phyloP scores from a whole-genome alignment of 2,888 invertebrate genomes.

The Drosophila borealis region DNA sequence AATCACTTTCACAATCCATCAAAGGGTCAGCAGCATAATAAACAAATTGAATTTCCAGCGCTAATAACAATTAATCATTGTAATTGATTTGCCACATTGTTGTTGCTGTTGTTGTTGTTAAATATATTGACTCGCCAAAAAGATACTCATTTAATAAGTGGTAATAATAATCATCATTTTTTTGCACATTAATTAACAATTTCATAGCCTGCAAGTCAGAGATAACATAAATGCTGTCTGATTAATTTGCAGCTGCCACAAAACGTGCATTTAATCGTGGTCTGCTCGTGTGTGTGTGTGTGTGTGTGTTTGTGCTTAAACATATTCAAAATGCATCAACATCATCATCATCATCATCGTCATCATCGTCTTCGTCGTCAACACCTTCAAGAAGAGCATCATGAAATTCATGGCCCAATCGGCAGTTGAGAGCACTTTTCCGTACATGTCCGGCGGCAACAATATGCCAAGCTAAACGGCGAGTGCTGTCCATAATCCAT shows the following conservation, averaged over 20 bases:
- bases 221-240: conserved; percentile 57
- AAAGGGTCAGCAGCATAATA: conserved; percentile 44
- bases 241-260: conserved; percentile 61
- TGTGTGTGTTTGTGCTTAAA: neutral
- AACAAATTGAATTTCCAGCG: conserved; percentile 64
- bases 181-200: conserved; percentile 50
- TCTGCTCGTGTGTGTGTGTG: neutral
- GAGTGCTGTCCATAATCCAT: conserved; percentile 74
- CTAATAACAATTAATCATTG: conserved; percentile 67
- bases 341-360: conserved; percentile 7
- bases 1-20: conserved; percentile 74
- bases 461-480: conserved; percentile 51
- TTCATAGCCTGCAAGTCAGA: conserved; percentile 39
- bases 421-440: conserved; percentile 52
- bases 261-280: conserved; percentile 20
- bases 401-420: conserved; percentile 64
- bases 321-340: conserved; percentile 19
- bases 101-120: conserved; percentile 12
- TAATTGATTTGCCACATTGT: conserved; percentile 52
- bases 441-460: conserved; percentile 46
- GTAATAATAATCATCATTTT: conserved; percentile 33
- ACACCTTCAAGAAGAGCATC: conserved; percentile 7
- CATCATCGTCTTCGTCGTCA: conserved; percentile 1
- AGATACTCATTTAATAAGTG: conserved; percentile 36
- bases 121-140: conserved; percentile 25